Evolutionary conservation across 2,113 vertebrate genomes (phyloP).

Genomic region (Axis porcinus): DNA sequence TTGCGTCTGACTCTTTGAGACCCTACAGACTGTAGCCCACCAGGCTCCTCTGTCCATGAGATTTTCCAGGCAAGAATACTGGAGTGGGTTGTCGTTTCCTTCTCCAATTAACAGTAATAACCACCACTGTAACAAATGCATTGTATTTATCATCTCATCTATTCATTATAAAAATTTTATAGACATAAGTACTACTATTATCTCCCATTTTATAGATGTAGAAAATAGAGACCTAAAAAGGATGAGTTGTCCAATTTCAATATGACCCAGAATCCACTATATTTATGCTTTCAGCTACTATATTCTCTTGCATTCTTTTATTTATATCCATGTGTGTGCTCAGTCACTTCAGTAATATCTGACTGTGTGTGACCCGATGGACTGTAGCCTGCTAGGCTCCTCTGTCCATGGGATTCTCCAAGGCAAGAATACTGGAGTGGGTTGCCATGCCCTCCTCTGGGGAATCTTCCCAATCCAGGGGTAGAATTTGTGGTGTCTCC

Average conservation of each 20-base stretch:
- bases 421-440: background rate
- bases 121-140: background rate
- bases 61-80: background rate
- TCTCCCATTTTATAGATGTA: background rate
- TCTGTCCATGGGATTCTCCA: background rate
- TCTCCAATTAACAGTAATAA: background rate
- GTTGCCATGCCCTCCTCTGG: background rate
- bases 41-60: background rate
- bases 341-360: background rate
- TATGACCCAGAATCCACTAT: background rate
- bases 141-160: background rate
- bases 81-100: background rate
- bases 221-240: background rate
- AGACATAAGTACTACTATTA: background rate
- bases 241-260: background rate
- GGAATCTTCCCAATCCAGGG: background rate
- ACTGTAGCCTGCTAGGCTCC: background rate
- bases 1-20: background rate
- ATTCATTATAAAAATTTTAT: background rate
- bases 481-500: background rate
- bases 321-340: background rate
- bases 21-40: background rate
- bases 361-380: rapidly evolving
- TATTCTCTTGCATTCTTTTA: background rate
- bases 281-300: rapidly evolving